Evolutionary conservation across 2,888 invertebrate genomes (phyloP), one percentile per base, ranked within the genome.

Genomic region (Isoperla grammatica): DNA sequence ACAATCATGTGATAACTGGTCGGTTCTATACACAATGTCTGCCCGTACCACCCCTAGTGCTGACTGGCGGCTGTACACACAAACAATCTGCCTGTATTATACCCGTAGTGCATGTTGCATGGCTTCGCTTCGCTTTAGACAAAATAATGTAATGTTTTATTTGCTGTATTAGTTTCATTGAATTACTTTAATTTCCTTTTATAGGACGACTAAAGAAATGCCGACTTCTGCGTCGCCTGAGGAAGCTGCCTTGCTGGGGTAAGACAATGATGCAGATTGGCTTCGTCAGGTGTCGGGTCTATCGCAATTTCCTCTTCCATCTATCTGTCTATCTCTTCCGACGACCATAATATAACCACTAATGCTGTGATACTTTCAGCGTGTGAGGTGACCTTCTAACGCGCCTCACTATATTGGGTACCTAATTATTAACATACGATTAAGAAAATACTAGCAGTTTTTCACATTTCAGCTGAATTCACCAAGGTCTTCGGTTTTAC

Each of bases 191-290:
- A 56, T 56, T 68, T 68, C 67, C 65, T 65, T 63, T 67, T 70
- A 63, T 68, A 72, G 72, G 70, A 72, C 72, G 69, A 73, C 72
- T 63, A 74, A 71, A 68, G 84, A 79, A 76, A 88, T 88, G 88
- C 86, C 87, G 69, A 78, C 84, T 67, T 81, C 83, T 70, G 83
- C 77, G 65, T 75, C 81, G 69, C 86, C 89, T 74, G 92, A 92
- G 81, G 90, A 91, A 80, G 87, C 90, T 69, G 88, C 90, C 73
- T 85, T 92, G 65, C 81, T 92, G 75, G 89, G 91, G 91, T 92
- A 85, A 90, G 90, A 75, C 19, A 23, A 12, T 29, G 12, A 22
- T n/a, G 2, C 43, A 46, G 37, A 48, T 54, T 57, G 45, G 46
- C 45, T 57, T 49, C 23, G 17, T 50, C 35, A 60, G 53, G 50